Evolutionary conservation across 2,113 vertebrate genomes (phyloP).

Genomic region (Actenoides lindsayi): DNA sequence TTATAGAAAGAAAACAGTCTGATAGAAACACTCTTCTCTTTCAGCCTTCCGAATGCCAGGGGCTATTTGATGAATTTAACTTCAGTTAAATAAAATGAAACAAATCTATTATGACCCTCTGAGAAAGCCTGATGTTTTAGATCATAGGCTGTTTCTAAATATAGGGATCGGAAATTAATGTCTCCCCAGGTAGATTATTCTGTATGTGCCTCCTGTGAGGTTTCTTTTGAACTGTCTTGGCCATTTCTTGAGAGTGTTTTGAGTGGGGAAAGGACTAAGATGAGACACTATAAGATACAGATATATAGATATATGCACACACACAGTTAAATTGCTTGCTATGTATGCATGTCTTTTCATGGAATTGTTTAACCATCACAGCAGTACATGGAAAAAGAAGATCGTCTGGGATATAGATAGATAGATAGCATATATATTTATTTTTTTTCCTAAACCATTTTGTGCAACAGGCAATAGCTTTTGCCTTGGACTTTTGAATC

Average conservation of each 20-base stretch:
- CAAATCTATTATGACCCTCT: slow-evolving; percentile 6
- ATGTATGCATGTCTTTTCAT: not conserved
- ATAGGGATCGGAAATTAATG: not conserved
- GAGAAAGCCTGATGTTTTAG: slow-evolving; percentile 12
- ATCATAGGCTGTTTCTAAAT: not conserved
- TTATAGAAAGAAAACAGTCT: not conserved
- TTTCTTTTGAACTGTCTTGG: not conserved
- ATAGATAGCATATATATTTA: not conserved
- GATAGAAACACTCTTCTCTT: not conserved
- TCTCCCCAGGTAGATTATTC: not conserved
- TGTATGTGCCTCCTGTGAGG: not conserved
- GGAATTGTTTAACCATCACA: not conserved
- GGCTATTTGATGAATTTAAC: slow-evolving; percentile 41
- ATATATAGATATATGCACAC: too few relatives aligned
- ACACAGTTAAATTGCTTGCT: not conserved
- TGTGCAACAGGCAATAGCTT: not conserved
- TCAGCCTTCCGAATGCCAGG: not conserved
- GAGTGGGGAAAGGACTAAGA: not conserved
- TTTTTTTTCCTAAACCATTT: not conserved
- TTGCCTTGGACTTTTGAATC: not conserved
- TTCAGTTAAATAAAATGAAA: slow-evolving; percentile 38
- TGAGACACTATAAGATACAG: not conserved
- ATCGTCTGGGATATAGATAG: not conserved
- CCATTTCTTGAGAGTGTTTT: not conserved
- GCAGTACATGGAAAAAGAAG: not conserved